Conservation (phyloP, 2,797 vertebrate genomes). For the Pseudomugil tenellus region DNA sequence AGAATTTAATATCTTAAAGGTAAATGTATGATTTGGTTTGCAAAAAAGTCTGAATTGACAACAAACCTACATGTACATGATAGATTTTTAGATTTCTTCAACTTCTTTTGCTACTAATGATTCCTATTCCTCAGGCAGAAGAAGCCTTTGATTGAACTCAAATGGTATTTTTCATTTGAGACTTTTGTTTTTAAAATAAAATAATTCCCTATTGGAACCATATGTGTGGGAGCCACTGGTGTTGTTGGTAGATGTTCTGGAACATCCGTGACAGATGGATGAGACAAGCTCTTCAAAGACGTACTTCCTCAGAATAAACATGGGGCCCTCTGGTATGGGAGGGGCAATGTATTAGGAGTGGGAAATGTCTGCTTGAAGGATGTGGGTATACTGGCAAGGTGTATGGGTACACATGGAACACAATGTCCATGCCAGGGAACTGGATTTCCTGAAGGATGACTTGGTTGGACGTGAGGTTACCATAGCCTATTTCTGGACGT, state of each 20-base stretch:
- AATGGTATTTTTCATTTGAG: constrained; percentile 18
- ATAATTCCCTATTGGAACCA: constrained; percentile 18
- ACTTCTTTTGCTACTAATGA: neutral
- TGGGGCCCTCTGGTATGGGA: constrained; percentile 58
- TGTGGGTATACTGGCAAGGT: constrained; percentile 71
- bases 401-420: constrained; percentile 64
- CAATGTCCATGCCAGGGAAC: constrained; percentile 69
- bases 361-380: constrained; percentile 60
- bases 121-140: too few relatives aligned
- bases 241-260: constrained; percentile 53
- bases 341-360: constrained; percentile 53
- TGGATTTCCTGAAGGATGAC: constrained; percentile 75
- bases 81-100: neutral
- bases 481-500: constrained; percentile 50
- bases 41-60: neutral
- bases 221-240: constrained; percentile 42
- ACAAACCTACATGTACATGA: neutral
- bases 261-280: constrained; percentile 78
- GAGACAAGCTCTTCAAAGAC: constrained; percentile 73
- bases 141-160: constrained; percentile 11
- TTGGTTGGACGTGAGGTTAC: constrained; percentile 67
- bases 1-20: neutral
- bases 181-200: constrained; percentile 11
- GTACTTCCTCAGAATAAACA: constrained; percentile 64
- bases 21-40: constrained; percentile 1